Evolutionary conservation across 1,140 invertebrate genomes (phyloP), one percentile per base, ranked within the genome.

Genomic region (Aradophagus sp.): DNA sequence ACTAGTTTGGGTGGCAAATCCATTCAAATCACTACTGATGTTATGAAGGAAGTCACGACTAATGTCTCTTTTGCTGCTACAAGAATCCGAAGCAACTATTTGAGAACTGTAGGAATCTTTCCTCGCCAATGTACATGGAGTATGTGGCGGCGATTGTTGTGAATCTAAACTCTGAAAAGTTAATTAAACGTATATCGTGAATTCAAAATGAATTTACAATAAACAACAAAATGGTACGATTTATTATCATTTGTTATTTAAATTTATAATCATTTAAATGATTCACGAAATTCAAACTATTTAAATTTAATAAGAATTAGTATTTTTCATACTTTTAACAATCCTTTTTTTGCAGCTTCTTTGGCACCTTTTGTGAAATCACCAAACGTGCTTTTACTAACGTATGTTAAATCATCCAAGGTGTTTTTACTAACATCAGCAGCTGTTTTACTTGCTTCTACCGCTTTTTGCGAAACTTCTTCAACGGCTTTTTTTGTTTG

Each of bases 361-460:
- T 95, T 94, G 2, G 94, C 94, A 77, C 92, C 94, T 81, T 96
- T 97, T 0, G 95, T 96, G n/a, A 96, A 85, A 81, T 96, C 95
- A 6, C 93, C 94, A 26, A 95, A 85, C 1, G 93, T 95, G 16
- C 91, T 94, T 79, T 94, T 95, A 1, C 94, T 90, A 2, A 95
- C 93, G 77, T 95, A 95, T 0, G 93, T 94, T 7, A 95, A 86
- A 83, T 95, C 94, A 73, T 96, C 94, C 0, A 95, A 85, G 0
- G 94, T 95, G 73, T 94, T 95, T 80, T 94, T 95, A 76, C 93
- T 95, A 0, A 93, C 93, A 10, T 91, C 93, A 1, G 93, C 93
- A 11, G 92, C 94, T 34, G 90, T 94, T 81, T 95, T 95, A 61
- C 94, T 94, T 0, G 93, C 94, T 84, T 95, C 94, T 12, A 95